Evolutionary conservation across 2,113 vertebrate species (phyloP).

Genomic region (Raphicerus campestris): DNA sequence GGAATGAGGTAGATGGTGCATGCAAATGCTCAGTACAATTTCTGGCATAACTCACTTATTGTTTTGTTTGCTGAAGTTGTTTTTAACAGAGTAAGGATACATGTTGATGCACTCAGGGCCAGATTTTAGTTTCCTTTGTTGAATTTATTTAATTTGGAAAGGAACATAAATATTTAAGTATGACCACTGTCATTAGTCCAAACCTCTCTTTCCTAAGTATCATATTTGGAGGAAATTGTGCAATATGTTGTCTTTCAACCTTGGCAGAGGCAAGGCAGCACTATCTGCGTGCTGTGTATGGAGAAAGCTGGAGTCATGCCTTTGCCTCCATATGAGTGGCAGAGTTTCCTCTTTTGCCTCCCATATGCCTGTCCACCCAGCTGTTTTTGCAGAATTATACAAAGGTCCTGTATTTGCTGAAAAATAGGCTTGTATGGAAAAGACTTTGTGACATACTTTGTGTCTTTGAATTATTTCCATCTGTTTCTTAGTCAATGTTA

Average conservation of each 20-base stretch:
- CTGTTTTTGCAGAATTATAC: not conserved
- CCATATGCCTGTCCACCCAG: not conserved
- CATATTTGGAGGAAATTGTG: not conserved
- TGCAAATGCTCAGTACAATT: not conserved
- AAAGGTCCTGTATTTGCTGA: not conserved
- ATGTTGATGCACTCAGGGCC: not conserved
- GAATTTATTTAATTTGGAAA: constrained; percentile 9
- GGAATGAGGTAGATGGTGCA: not conserved
- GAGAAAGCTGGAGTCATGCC: not conserved
- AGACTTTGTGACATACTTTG: not conserved
- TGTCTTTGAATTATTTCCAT: constrained; percentile 39
- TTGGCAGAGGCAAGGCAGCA: not conserved
- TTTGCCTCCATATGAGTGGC: not conserved
- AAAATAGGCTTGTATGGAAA: not conserved
- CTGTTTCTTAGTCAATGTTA: constrained; percentile 20
- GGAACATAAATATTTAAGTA: constrained; percentile 24
- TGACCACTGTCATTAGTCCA: not conserved
- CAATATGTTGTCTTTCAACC: not conserved
- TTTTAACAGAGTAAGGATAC: not conserved
- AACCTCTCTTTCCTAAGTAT: not conserved
- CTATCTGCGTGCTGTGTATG: not conserved
- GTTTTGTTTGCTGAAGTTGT: not conserved
- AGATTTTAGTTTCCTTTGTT: not conserved
- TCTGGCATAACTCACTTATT: not conserved
- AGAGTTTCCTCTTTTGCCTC: not conserved